These are phyloP conservation scores for Spilogale gracilis DNA, from an alignment of 2,113 vertebrate genomes.

Conservation along the genomic window DNA sequence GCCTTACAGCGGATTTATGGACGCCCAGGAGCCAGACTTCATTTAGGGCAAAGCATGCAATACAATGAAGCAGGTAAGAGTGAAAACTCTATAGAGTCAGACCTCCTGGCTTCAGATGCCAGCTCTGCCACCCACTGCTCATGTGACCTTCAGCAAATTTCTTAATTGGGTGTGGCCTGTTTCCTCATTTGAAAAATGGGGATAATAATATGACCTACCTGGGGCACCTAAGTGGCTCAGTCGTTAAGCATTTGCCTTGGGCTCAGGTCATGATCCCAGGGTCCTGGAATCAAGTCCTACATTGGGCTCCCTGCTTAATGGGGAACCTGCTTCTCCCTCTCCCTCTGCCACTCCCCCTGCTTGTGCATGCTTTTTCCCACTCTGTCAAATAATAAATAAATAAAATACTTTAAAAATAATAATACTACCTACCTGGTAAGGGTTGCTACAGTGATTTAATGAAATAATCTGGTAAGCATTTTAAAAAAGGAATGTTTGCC, in stretches of 20 bases:
- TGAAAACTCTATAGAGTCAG: neutral
- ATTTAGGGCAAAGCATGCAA: neutral
- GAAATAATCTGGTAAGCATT: neutral
- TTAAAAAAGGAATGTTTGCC: neutral
- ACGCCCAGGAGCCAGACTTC: neutral
- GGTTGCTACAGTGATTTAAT: constrained; percentile 29
- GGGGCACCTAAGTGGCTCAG: too few relatives aligned
- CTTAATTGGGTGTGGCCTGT: constrained; percentile 8
- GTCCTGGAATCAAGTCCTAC: too few relatives aligned
- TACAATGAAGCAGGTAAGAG: neutral
- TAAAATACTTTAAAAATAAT: neutral
- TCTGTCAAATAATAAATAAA: too few relatives aligned
- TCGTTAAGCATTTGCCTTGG: too few relatives aligned
- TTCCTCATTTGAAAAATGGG: constrained; percentile 1
- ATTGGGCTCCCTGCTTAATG: too few relatives aligned
- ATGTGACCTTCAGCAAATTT: neutral
- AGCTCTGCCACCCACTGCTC: neutral
- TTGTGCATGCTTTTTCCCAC: too few relatives aligned
- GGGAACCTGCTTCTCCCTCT: too few relatives aligned
- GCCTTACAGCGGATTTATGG: neutral
- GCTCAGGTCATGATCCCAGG: too few relatives aligned
- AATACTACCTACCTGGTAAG: neutral
- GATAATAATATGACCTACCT: neutral
- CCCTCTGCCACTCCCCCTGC: too few relatives aligned
- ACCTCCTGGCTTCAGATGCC: neutral